Percentiles rank a stretch among this genome's conserved stretches.
These are phyloP conservation scores for Trichosurus vulpecula DNA, from an alignment of 2,797 vertebrate genomes.

Conservation along the genomic window DNA sequence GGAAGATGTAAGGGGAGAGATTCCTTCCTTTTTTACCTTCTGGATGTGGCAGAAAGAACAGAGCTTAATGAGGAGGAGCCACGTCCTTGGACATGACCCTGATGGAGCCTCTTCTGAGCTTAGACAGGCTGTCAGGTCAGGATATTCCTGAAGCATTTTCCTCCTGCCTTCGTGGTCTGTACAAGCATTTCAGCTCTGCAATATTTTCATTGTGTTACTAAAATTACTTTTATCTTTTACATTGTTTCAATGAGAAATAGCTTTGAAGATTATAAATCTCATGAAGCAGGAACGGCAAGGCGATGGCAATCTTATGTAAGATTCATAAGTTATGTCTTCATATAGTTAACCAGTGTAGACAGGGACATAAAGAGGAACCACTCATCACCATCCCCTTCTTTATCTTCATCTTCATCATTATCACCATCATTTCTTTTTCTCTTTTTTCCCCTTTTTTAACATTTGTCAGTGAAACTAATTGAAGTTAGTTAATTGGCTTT, in stretches of 20 bases:
- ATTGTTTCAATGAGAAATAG: constrained; percentile 64
- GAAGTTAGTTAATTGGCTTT: background rate
- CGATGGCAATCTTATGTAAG: constrained; percentile 33
- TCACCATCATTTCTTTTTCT: background rate
- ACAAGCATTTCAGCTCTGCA: constrained; percentile 34
- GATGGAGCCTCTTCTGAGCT: background rate
- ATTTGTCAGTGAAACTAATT: background rate
- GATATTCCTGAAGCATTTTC: constrained; percentile 37
- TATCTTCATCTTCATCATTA: background rate
- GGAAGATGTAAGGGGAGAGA: background rate
- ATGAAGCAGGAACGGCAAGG: constrained; percentile 31
- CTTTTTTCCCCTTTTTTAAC: background rate
- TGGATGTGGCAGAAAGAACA: background rate
- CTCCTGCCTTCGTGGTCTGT: constrained; percentile 25
- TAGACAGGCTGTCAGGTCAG: background rate
- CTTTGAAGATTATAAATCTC: constrained; percentile 60
- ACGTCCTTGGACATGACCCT: background rate
- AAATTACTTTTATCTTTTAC: constrained; percentile 64
- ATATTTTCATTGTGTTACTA: constrained; percentile 42
- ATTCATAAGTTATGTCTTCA: constrained; percentile 51
- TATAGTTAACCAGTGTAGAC: constrained; percentile 4
- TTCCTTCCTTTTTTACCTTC: background rate
- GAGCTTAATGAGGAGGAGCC: background rate
- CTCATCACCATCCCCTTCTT: background rate
- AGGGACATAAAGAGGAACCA: background rate